Evolutionary conservation across 2,888 invertebrate genomes (phyloP), one percentile per base, ranked within the genome.

Genomic region (Teleiodes luculella): DNA sequence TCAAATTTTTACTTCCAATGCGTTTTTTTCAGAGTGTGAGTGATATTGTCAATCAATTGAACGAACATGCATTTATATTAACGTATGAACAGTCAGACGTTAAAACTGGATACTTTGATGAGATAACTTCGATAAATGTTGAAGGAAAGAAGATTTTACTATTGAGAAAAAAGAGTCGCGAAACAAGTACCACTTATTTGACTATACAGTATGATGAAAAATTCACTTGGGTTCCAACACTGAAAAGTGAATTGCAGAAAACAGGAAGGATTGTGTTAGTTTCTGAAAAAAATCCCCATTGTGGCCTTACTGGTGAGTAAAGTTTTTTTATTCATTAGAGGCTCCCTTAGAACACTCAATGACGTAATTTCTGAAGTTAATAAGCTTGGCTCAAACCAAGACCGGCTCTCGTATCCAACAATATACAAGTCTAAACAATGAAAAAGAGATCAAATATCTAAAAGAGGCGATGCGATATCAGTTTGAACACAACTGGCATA

Each of bases 251-350:
- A 60, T 56, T 82, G 52, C 64, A 68, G 39, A 76, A 59, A 53
- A 65, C 70, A 24, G 67, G 68, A 56, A 66, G 64, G 33, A 66
- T 80, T 20, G 60, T 78, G 18, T 59, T 81, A 39, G 67, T 81
- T 28, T 78, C 78, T 2, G 76, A 80, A 46, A 70, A 59, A 52
- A 75, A 76, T 52, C 68, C 71, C 2, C 71, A 72, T 53, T 76
- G 75, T 56, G 81, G 80, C 10, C 64, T 76, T 46, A 58, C 74
- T 59, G 80, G 81, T 80, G 70, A 50, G 47, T 11, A 10, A n/a
- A n/a, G 1, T n/a, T n/a, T n/a, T n/a, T n/a, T n/a, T n/a, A n/a
- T n/a, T n/a, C n/a, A n/a, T n/a, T n/a, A n/a, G n/a, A n/a, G n/a
- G n/a, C n/a, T n/a, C n/a, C n/a, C n/a, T n/a, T n/a, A n/a, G n/a